Percentiles rank a stretch among this genome's conserved stretches.
phyloP scores from a whole-genome alignment of 1,140 invertebrate species.

The Teleopsis dalmanni region DNA sequence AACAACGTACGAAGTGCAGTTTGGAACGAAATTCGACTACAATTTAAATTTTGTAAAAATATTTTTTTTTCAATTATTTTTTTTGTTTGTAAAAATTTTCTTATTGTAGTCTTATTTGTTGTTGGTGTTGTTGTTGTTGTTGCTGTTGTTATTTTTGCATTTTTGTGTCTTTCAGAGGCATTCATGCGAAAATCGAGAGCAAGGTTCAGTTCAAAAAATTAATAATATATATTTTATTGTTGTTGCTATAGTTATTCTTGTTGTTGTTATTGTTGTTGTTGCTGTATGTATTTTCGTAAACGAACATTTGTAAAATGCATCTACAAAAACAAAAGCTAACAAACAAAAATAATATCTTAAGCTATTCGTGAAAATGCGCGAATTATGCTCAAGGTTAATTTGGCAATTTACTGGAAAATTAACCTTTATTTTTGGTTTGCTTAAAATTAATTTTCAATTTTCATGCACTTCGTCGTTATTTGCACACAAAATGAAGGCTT shows the following conservation, averaged over 20 bases:
- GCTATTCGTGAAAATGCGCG: slow-evolving; percentile 7
- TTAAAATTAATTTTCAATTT: background rate
- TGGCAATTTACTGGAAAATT: slow-evolving; percentile 9
- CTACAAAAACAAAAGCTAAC: background rate
- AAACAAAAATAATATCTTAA: too few species aligned
- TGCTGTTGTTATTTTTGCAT: slow-evolving; percentile 3
- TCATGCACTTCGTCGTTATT: background rate
- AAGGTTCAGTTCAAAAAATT: slow-evolving; percentile 12
- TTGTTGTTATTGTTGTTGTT: slow-evolving; percentile 1
- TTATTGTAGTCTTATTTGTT: too few species aligned
- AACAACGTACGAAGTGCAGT: too few species aligned
- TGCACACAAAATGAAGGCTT: too few species aligned
- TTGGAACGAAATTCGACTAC: too few species aligned
- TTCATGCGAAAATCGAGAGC: slow-evolving; percentile 16
- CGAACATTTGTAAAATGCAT: background rate
- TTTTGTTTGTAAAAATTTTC: too few species aligned
- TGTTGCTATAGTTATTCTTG: background rate
- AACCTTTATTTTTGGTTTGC: slow-evolving; percentile 5
- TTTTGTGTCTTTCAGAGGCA: slow-evolving; percentile 7
- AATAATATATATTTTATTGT: background rate
- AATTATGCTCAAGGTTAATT: slow-evolving; percentile 8
- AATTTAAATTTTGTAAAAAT: too few species aligned
- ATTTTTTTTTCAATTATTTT: too few species aligned
- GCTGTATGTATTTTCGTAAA: slow-evolving; percentile 1
- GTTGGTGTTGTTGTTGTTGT: too few species aligned